These are phyloP conservation scores for Sebastes fasciatus DNA, from an alignment of 2,113 vertebrate genomes.

Conservation along the genomic window DNA sequence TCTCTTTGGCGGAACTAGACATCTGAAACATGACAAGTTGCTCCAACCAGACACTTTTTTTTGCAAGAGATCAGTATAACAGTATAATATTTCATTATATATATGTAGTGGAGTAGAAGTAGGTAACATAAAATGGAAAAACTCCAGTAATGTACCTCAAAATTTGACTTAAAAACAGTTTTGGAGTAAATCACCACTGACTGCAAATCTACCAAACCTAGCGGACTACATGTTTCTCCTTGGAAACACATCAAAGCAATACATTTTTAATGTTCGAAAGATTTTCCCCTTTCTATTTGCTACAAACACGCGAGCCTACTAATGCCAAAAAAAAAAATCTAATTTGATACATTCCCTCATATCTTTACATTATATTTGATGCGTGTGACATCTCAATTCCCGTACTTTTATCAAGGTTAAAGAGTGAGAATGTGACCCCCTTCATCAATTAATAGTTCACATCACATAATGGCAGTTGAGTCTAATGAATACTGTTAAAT, in stretches of 20 bases:
- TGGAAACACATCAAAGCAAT: not conserved
- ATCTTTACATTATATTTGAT: constrained; percentile 27
- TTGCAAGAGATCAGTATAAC: not conserved
- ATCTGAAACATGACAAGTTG: not conserved
- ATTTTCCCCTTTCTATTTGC: not conserved
- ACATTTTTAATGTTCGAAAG: not conserved
- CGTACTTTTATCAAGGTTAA: constrained; percentile 76
- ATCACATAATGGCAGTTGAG: constrained; percentile 68
- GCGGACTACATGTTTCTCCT: not conserved
- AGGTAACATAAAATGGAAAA: not conserved
- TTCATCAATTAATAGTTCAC: constrained; percentile 76
- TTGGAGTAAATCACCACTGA: not conserved
- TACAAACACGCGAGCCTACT: not conserved
- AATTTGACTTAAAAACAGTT: not conserved
- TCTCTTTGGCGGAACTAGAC: not conserved
- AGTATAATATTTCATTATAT: not conserved
- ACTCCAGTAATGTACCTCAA: not conserved
- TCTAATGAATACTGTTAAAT: constrained; percentile 81
- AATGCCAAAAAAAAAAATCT: not conserved
- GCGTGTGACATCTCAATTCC: constrained; percentile 63
- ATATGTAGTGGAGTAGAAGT: not conserved
- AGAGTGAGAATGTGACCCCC: constrained; percentile 69
- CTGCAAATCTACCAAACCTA: not conserved
- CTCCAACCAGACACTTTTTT: not conserved
- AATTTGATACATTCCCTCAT: not conserved